phyloP scores from a whole-genome alignment of 64 coral and sea anemone species.

The Actinia tenebrosa region DNA sequence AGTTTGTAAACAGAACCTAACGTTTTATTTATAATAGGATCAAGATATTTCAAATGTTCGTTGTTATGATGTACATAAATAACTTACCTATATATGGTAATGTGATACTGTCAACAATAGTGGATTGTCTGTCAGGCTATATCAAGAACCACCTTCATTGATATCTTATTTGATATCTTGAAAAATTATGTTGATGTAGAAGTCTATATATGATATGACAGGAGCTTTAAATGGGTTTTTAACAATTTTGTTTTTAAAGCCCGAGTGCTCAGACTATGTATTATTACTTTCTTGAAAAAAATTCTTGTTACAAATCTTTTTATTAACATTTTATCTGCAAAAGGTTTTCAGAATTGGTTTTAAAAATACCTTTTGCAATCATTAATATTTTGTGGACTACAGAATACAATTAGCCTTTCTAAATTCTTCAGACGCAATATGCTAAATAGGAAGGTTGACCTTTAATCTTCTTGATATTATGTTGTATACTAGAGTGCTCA shows the following conservation, averaged over 20 bases:
- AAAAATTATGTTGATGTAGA: neutral
- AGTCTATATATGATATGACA: neutral
- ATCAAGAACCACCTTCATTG: neutral
- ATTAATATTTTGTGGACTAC: neutral
- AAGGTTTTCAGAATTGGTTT: neutral
- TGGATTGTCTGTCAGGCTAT: neutral
- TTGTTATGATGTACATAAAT: neutral
- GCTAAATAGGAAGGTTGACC: neutral
- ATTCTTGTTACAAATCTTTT: neutral
- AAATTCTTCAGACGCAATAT: neutral
- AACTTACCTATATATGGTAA: slow-evolving; percentile 4
- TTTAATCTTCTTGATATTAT: neutral
- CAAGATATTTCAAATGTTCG: neutral
- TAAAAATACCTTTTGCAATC: neutral
- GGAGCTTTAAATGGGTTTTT: neutral
- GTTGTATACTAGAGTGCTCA: neutral
- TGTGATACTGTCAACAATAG: neutral
- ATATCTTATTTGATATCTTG: neutral
- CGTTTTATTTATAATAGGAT: neutral
- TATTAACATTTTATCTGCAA: neutral
- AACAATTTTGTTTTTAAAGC: neutral
- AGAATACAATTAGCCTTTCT: neutral
- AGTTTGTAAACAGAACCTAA: neutral
- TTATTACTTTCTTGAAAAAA: no score
- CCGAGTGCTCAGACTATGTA: no score